phyloP scores from a whole-genome alignment of 1,140 invertebrate species.

The Psix sp. region DNA sequence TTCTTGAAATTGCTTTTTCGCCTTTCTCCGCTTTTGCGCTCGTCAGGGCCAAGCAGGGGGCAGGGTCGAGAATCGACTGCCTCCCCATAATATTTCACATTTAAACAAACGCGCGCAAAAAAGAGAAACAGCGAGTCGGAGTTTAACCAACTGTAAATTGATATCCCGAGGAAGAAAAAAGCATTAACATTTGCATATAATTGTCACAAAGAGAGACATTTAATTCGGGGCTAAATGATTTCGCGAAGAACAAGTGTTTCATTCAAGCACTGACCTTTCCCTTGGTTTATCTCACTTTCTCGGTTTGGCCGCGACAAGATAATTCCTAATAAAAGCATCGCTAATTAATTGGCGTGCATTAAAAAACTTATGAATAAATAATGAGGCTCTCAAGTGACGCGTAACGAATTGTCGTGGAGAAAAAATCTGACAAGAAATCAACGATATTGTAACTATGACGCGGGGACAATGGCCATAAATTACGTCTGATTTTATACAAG shows the following conservation, averaged over 20 bases:
- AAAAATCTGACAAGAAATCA: background rate
- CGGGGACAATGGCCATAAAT: conserved; percentile 42
- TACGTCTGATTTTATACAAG: conserved; percentile 43
- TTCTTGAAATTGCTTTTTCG: conserved; percentile 76
- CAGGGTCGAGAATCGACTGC: background rate
- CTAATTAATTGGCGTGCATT: conserved; percentile 48
- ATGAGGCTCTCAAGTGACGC: conserved; percentile 20
- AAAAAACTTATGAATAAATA: conserved; percentile 48
- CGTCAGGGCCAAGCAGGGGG: conserved; percentile 3
- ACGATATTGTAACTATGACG: conserved; percentile 20
- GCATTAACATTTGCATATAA: too few species aligned
- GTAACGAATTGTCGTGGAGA: conserved; percentile 37
- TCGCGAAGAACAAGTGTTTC: background rate
- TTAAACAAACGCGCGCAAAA: too few species aligned
- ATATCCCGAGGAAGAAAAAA: too few species aligned
- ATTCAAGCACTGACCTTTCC: conserved; percentile 34
- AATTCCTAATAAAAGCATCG: conserved; percentile 46
- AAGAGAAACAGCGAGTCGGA: too few species aligned
- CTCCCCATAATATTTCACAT: too few species aligned
- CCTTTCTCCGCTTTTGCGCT: conserved; percentile 61
- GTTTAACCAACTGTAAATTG: too few species aligned
- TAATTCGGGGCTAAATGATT: background rate
- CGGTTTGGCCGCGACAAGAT: conserved; percentile 33
- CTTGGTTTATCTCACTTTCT: conserved; percentile 32
- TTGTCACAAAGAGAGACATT: too few species aligned